Evolutionary conservation across 1,140 invertebrate genomes (phyloP).

Genomic region (Atopsyche davidsoni): DNA sequence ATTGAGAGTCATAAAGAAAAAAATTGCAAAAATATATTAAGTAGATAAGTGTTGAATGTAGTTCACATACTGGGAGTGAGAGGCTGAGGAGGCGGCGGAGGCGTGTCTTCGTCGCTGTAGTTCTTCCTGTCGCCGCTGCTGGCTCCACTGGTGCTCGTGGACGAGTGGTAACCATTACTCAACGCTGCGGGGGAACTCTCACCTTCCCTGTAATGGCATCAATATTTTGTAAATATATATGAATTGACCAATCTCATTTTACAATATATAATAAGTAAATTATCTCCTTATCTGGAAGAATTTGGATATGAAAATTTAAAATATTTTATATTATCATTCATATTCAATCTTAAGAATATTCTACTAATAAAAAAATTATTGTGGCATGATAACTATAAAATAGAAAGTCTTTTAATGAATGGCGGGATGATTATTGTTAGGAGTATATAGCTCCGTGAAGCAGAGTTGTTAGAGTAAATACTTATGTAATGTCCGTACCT

Average conservation of each 20-base stretch:
- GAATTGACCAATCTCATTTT: not conserved
- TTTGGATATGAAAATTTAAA: no score
- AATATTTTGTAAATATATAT: constrained; percentile 19
- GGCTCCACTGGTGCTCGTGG: constrained; percentile 31
- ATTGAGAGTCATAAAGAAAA: constrained; percentile 13
- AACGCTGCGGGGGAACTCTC: constrained; percentile 29
- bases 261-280: no score
- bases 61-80: constrained; percentile 15
- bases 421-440: not conserved
- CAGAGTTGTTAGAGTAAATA: not conserved
- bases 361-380: no score
- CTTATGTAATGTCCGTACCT: not conserved
- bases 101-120: constrained; percentile 46
- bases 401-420: not conserved
- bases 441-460: not conserved
- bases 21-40: constrained; percentile 12
- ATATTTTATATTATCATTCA: no score
- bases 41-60: constrained; percentile 1
- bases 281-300: no score
- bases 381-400: not conserved
- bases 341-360: no score
- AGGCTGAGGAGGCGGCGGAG: constrained; percentile 25
- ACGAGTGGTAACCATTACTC: constrained; percentile 31
- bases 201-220: constrained; percentile 22
- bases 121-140: constrained; percentile 46